Evolutionary conservation across 2,797 vertebrate species (phyloP).

Genomic region (Percopsis omiscomaycus): DNA sequence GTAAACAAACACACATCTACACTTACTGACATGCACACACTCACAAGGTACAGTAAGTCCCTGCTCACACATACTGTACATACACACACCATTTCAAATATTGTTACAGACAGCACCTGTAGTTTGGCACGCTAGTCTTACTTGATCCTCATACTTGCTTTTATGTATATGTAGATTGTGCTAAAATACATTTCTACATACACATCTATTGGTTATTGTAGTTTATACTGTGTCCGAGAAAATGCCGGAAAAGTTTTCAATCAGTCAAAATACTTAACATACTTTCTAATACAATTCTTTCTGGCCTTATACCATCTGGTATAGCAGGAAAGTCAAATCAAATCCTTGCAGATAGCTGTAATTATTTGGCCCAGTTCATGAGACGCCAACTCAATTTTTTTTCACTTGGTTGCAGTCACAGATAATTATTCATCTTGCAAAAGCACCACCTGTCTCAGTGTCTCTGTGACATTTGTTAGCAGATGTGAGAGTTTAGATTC

Average conservation of each 20-base stretch:
- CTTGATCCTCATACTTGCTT: neutral
- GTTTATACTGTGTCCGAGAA: too few species aligned
- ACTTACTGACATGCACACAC: neutral
- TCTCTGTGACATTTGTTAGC: neutral
- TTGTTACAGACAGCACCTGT: neutral
- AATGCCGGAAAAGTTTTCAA: too few species aligned
- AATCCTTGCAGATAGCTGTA: constrained; percentile 2
- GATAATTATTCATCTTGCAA: constrained; percentile 7
- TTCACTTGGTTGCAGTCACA: neutral
- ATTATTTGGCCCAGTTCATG: neutral
- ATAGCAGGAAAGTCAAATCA: constrained; percentile 5
- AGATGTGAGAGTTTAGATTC: neutral
- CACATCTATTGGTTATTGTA: too few species aligned
- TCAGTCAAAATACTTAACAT: too few species aligned
- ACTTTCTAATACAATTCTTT: too few species aligned
- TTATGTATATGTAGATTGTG: neutral
- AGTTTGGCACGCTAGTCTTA: neutral
- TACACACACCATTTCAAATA: neutral
- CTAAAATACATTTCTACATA: too few species aligned
- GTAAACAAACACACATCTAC: constrained; percentile 16
- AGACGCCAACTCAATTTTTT: constrained; percentile 6
- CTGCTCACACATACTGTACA: neutral
- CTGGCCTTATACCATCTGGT: neutral
- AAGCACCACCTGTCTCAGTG: neutral
- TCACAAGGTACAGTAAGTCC: neutral